Evolutionary conservation across 2,888 invertebrate species (phyloP).

Genomic region (Plagiodera versicolora): DNA sequence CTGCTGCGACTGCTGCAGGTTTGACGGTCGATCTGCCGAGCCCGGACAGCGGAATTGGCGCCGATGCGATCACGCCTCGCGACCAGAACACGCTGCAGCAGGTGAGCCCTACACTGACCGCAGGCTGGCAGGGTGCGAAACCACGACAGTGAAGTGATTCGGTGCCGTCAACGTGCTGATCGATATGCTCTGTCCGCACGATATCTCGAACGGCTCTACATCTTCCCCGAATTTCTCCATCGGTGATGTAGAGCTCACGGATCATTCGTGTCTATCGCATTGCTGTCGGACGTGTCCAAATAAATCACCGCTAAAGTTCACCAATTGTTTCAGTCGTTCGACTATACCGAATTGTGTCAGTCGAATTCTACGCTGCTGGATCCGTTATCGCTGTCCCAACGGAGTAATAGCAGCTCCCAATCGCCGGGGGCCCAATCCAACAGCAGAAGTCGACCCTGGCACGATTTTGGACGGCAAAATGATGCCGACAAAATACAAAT

Average conservation of each 20-base stretch:
- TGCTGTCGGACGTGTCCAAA: conserved; percentile 30
- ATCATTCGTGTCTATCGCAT: conserved; percentile 35
- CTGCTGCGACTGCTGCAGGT: conserved; percentile 75
- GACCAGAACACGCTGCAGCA: conserved; percentile 88
- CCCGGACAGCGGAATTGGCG: conserved; percentile 94
- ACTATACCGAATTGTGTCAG: conserved; percentile 89
- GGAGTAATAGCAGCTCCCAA: conserved; percentile 49
- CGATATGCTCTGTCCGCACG: no score
- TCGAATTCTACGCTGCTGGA: conserved; percentile 52
- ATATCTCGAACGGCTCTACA: no score
- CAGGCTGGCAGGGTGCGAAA: not conserved
- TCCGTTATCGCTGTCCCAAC: conserved; percentile 51
- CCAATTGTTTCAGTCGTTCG: conserved; percentile 73
- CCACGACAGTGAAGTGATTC: no score
- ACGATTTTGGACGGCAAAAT: conserved; percentile 91
- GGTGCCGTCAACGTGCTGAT: no score
- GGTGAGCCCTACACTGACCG: conserved; percentile 63
- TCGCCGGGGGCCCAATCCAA: conserved; percentile 57
- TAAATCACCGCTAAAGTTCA: not conserved
- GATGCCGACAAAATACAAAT: conserved; percentile 97
- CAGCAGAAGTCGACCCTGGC: conserved; percentile 85
- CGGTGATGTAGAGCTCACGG: not conserved
- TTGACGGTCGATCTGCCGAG: conserved; percentile 93
- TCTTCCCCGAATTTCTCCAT: not conserved
- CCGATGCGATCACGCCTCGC: conserved; percentile 88